Evolutionary conservation across 1,140 invertebrate genomes (phyloP).

Genomic region (Dinoponera quadriceps): DNA sequence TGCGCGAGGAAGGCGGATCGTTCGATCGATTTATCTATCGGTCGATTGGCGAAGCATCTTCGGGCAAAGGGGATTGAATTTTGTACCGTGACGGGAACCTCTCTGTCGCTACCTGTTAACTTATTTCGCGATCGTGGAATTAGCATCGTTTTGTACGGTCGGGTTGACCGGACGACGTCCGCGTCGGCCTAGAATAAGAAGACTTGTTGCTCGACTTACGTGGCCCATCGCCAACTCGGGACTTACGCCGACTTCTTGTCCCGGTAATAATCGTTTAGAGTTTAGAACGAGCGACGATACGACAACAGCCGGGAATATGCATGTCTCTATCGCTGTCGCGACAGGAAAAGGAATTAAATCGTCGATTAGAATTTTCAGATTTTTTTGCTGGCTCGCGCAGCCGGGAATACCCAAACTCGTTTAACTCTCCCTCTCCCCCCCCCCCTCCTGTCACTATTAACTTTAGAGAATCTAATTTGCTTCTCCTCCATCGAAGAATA

Average conservation of each 20-base stretch:
- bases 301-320: neutral
- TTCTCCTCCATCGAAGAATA: neutral
- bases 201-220: slow-evolving; percentile 82
- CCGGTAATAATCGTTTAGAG: slow-evolving; percentile 9
- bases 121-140: slow-evolving; percentile 69
- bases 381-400: neutral
- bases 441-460: no score
- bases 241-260: slow-evolving; percentile 46
- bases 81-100: neutral
- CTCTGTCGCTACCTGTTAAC: slow-evolving; percentile 77
- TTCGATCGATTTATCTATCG: neutral
- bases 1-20: slow-evolving; percentile 28
- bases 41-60: no score
- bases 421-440: neutral
- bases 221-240: slow-evolving; percentile 80
- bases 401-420: no score
- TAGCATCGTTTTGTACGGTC: slow-evolving; percentile 69
- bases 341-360: neutral
- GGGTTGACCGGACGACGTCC: slow-evolving; percentile 33
- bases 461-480: neutral
- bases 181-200: slow-evolving; percentile 79
- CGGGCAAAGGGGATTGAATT: neutral
- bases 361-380: no score
- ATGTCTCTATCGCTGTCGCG: neutral
- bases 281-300: neutral